Conservation (phyloP, 2,888 invertebrate genomes). For the Caenorhabditis sulstoni region DNA sequence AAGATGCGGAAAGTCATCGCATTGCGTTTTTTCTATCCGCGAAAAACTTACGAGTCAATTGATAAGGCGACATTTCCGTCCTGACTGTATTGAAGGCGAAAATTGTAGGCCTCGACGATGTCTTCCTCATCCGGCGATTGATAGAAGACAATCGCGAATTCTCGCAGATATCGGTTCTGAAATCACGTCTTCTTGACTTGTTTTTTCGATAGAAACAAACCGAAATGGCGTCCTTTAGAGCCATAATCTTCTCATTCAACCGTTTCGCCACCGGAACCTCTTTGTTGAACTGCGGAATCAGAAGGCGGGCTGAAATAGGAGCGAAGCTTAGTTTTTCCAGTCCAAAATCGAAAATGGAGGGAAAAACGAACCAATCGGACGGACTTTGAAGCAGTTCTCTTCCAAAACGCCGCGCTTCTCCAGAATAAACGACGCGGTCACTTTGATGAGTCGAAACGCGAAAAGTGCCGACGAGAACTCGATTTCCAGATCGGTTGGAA, state of each 20-base stretch:
- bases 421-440: conserved; percentile 40
- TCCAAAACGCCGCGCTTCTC: conserved; percentile 33
- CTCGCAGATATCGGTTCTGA: conserved; percentile 18
- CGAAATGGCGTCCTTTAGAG: conserved; percentile 23
- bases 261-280: conserved; percentile 14
- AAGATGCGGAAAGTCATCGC: background rate
- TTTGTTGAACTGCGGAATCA: conserved; percentile 15
- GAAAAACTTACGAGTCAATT: conserved; percentile 23
- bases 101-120: conserved; percentile 36
- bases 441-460: conserved; percentile 24
- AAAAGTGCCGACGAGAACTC: conserved; percentile 13
- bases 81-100: conserved; percentile 30
- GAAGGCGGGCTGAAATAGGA: conserved; percentile 29
- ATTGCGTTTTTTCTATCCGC: background rate
- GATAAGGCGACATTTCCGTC: conserved; percentile 25
- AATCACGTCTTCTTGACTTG: background rate
- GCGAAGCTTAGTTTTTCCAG: too few species aligned
- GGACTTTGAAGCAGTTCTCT: conserved; percentile 27
- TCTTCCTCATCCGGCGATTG: conserved; percentile 43
- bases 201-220: background rate
- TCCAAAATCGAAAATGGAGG: background rate
- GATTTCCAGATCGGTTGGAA: conserved; percentile 23
- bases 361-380: conserved; percentile 21
- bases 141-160: conserved; percentile 52
- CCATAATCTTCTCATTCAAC: conserved; percentile 12